Evolutionary conservation across 2,888 invertebrate species (phyloP).

Genomic region (Mechanitis mazaeus): DNA sequence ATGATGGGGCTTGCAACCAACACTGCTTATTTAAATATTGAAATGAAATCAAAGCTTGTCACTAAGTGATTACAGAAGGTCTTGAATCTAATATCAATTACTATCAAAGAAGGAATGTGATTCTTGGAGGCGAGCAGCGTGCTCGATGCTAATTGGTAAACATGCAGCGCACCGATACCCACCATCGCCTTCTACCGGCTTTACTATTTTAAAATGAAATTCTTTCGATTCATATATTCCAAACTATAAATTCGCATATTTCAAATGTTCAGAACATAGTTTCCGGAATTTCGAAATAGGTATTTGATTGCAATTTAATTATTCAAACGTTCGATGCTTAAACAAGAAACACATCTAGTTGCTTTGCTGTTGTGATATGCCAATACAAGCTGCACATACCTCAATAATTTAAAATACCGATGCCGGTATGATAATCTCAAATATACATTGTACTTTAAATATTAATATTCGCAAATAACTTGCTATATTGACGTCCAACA

Average conservation of each 20-base stretch:
- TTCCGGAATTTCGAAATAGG: slow-evolving; percentile 53
- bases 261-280: slow-evolving; percentile 40
- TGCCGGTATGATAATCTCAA: slow-evolving; percentile 9
- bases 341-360: slow-evolving; percentile 13
- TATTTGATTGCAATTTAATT: slow-evolving; percentile 64
- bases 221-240: slow-evolving; percentile 63
- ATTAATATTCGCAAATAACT: not conserved
- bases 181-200: slow-evolving; percentile 44
- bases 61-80: slow-evolving; percentile 36
- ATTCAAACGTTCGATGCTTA: slow-evolving; percentile 52
- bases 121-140: slow-evolving; percentile 36
- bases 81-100: slow-evolving; percentile 52
- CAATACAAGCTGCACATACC: slow-evolving; percentile 4
- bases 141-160: slow-evolving; percentile 59
- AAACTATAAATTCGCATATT: slow-evolving; percentile 54
- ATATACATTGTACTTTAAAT: slow-evolving; percentile 6
- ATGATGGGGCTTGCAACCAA: too few relatives aligned
- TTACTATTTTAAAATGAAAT: slow-evolving; percentile 69
- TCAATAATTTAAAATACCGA: slow-evolving; percentile 2
- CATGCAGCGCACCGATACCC: slow-evolving; percentile 53
- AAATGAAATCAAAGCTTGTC: slow-evolving; percentile 27
- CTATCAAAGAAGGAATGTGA: slow-evolving; percentile 39
- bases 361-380: slow-evolving; percentile 7
- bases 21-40: not conserved
- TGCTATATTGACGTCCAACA: slow-evolving; percentile 6